Evolutionary conservation across 2,888 invertebrate species (phyloP).

Genomic region (Dryomyza anilis): DNA sequence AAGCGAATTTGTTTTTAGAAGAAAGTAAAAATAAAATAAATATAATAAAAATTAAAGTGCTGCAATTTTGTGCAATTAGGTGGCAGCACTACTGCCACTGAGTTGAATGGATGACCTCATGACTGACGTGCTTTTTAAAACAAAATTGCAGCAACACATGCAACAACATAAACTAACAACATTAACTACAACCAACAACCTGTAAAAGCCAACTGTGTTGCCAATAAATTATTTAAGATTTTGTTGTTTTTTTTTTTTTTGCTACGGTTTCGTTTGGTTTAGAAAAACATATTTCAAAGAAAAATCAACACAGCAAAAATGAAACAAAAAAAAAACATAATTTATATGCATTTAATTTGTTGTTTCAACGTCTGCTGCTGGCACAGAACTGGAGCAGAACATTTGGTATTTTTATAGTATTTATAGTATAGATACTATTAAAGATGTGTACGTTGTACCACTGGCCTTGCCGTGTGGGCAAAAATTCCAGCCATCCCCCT

Average conservation of each 20-base stretch:
- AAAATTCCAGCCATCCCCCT: too few relatives aligned
- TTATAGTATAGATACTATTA: too few relatives aligned
- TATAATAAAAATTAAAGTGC: not conserved
- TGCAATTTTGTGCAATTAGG: not conserved
- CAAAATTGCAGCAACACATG: constrained; percentile 8
- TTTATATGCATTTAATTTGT: not conserved
- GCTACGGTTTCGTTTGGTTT: too few relatives aligned
- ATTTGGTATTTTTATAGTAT: too few relatives aligned
- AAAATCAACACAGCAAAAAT: too few relatives aligned
- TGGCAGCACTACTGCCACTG: too few relatives aligned
- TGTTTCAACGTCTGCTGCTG: too few relatives aligned
- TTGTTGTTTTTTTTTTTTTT: not conserved
- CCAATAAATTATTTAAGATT: not conserved
- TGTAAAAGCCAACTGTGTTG: not conserved
- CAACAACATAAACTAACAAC: not conserved
- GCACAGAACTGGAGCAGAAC: too few relatives aligned
- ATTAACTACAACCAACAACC: not conserved
- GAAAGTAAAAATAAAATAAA: constrained; percentile 4
- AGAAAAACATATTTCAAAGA: not conserved
- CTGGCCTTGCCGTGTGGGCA: too few relatives aligned
- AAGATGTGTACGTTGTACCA: too few relatives aligned
- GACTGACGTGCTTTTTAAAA: not conserved
- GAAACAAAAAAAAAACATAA: not conserved
- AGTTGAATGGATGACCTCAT: constrained; percentile 16
- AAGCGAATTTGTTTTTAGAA: not conserved